Conservation (phyloP, 2,888 invertebrate genomes). For the Coenonympha glycerion region DNA sequence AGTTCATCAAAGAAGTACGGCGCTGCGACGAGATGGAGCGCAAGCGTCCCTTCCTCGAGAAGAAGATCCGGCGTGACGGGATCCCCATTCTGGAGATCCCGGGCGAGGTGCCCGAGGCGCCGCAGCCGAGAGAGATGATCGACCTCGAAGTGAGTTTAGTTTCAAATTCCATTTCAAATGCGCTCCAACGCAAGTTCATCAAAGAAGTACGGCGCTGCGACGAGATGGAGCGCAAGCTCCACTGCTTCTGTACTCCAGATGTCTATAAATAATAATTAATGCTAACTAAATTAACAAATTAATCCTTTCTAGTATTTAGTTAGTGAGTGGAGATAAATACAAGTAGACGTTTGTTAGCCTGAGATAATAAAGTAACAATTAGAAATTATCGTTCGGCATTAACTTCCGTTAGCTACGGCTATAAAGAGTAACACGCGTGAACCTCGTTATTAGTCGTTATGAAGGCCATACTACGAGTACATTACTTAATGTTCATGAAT, state of each 20-base stretch:
- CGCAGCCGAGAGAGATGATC: constrained; percentile 98
- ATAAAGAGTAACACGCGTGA: background rate
- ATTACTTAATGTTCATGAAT: too few species aligned
- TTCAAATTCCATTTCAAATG: too few species aligned
- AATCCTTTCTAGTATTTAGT: too few species aligned
- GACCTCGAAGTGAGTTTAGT: constrained; percentile 95
- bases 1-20: constrained; percentile 94
- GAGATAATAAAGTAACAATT: background rate
- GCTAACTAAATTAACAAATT: too few species aligned
- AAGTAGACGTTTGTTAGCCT: background rate
- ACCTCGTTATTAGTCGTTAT: background rate
- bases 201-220: constrained; percentile 93
- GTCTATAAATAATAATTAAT: too few species aligned
- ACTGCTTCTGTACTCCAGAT: too few species aligned
- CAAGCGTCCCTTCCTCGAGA: constrained; percentile 95
- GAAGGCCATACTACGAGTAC: background rate
- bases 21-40: constrained; percentile 98
- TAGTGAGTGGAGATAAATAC: background rate
- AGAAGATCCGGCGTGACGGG: constrained; percentile 96
- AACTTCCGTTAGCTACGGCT: background rate
- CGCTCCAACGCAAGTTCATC: constrained; percentile 95
- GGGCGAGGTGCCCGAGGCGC: constrained; percentile 99
- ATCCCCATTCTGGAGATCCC: constrained; percentile 98
- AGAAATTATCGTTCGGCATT: background rate
- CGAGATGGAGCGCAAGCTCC: constrained; percentile 98